These are phyloP conservation scores for Cynopterus sphinx DNA, from an alignment of 2,797 vertebrate species.

Conservation along the genomic window DNA sequence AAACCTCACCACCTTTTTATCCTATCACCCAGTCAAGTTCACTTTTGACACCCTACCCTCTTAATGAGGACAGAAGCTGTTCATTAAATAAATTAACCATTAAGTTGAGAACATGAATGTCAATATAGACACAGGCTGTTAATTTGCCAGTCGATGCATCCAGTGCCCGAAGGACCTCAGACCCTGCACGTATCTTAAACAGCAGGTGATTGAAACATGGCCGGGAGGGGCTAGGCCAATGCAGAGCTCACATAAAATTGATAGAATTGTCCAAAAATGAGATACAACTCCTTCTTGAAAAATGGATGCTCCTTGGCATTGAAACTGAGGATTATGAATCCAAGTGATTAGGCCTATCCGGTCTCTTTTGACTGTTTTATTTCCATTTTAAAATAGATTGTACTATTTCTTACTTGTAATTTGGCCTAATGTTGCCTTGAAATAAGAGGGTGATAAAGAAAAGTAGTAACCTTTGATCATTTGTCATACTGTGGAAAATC, in stretches of 20 bases:
- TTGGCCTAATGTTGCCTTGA: slow-evolving; percentile 62
- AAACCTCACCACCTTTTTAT: neutral
- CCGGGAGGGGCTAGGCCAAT: neutral
- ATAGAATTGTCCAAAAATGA: neutral
- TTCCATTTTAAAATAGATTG: slow-evolving; percentile 70
- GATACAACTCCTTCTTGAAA: slow-evolving; percentile 2
- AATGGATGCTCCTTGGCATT: slow-evolving; percentile 15
- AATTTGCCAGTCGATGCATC: slow-evolving; percentile 60
- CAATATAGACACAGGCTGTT: slow-evolving; percentile 65
- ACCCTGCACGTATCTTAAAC: neutral
- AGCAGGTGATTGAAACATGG: neutral
- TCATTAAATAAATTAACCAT: slow-evolving; percentile 76
- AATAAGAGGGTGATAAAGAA: slow-evolving; percentile 57
- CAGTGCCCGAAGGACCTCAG: slow-evolving; percentile 4
- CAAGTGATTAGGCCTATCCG: slow-evolving; percentile 26
- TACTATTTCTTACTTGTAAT: slow-evolving; percentile 61
- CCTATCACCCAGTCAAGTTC: neutral
- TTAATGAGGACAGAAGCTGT: slow-evolving; percentile 48
- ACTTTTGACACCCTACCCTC: slow-evolving; percentile 42
- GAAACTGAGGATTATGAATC: neutral
- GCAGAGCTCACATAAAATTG: rapidly evolving
- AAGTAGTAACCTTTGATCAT: slow-evolving; percentile 66
- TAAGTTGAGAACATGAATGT: slow-evolving; percentile 54
- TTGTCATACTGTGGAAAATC: slow-evolving; percentile 54
- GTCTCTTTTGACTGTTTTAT: slow-evolving; percentile 63